These are phyloP conservation scores for Myotis findleyi DNA, from an alignment of 2,797 vertebrate genomes.

Conservation along the genomic window DNA sequence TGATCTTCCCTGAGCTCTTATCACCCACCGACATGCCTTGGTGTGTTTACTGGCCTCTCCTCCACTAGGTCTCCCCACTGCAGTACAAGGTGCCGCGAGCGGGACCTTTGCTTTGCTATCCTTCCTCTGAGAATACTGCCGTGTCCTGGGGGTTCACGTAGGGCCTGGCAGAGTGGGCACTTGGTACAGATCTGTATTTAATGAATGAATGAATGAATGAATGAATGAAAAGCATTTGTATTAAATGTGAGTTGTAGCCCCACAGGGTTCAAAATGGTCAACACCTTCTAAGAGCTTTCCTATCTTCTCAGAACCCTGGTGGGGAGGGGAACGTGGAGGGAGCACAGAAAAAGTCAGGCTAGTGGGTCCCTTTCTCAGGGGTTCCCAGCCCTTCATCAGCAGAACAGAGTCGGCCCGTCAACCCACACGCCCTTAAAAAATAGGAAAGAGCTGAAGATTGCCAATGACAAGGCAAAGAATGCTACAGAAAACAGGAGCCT, in stretches of 20 bases:
- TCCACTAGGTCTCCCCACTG: not conserved
- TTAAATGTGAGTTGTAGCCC: not conserved
- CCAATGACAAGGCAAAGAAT: slow-evolving; percentile 9
- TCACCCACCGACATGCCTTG: not conserved
- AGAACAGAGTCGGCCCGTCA: not conserved
- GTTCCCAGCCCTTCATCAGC: not conserved
- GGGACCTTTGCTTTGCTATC: not conserved
- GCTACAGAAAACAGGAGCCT: not conserved
- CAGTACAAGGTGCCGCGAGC: not conserved
- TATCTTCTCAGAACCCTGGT: not conserved
- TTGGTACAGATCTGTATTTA: not conserved
- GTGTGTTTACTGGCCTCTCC: not conserved
- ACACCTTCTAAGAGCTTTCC: not conserved
- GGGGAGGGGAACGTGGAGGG: not conserved
- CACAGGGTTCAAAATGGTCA: not conserved
- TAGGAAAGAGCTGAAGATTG: not conserved
- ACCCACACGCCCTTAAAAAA: not conserved
- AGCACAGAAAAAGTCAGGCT: not conserved
- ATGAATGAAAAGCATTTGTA: not conserved
- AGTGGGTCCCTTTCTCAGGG: not conserved
- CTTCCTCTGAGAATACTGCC: not conserved
- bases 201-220: not conserved
- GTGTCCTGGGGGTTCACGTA: not conserved
- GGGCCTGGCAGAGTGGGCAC: not conserved
- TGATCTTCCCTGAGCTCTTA: not conserved